phyloP scores from a whole-genome alignment of 2,797 vertebrate species.

The Sparidentex hasta region DNA sequence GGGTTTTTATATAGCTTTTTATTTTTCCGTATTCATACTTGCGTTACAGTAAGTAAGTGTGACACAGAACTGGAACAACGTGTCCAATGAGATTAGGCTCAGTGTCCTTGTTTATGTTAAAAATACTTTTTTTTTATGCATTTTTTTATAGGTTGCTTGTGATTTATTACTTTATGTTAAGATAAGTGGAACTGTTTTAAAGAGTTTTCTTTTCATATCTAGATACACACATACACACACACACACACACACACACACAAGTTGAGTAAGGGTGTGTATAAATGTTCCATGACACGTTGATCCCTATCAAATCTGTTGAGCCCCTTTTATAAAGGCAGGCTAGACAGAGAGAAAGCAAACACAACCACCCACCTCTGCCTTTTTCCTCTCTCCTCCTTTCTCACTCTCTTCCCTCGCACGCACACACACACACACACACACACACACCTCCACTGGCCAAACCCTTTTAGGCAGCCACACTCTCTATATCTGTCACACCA shows the following conservation, averaged over 20 bases:
- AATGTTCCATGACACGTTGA: slow-evolving; percentile 41
- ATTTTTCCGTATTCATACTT: slow-evolving; percentile 47
- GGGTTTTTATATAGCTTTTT: slow-evolving; percentile 68
- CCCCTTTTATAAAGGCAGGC: slow-evolving; percentile 44
- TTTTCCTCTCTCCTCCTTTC: background rate
- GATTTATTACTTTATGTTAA: slow-evolving; percentile 44
- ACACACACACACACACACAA: background rate
- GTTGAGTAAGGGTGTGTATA: slow-evolving; percentile 29
- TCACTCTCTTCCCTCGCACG: slow-evolving; percentile 2
- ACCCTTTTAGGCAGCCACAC: slow-evolving; percentile 53
- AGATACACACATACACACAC: background rate
- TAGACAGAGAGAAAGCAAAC: slow-evolving; percentile 39
- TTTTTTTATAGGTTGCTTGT: slow-evolving; percentile 18
- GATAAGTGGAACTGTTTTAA: slow-evolving; percentile 8
- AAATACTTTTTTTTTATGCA: slow-evolving; percentile 30
- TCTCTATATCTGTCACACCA: slow-evolving; percentile 37
- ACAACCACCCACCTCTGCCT: slow-evolving; percentile 35
- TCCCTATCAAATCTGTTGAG: slow-evolving; percentile 53
- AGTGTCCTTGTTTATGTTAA: slow-evolving; percentile 69
- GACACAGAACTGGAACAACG: slow-evolving; percentile 64
- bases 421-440: slow-evolving; percentile 19
- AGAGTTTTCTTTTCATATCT: slow-evolving; percentile 31
- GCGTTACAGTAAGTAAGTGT: slow-evolving; percentile 68
- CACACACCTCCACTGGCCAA: slow-evolving; percentile 5
- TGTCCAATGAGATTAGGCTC: slow-evolving; percentile 70